Evolutionary conservation across 1,140 invertebrate species (phyloP).

Genomic region (Drosophila equinoxialis): DNA sequence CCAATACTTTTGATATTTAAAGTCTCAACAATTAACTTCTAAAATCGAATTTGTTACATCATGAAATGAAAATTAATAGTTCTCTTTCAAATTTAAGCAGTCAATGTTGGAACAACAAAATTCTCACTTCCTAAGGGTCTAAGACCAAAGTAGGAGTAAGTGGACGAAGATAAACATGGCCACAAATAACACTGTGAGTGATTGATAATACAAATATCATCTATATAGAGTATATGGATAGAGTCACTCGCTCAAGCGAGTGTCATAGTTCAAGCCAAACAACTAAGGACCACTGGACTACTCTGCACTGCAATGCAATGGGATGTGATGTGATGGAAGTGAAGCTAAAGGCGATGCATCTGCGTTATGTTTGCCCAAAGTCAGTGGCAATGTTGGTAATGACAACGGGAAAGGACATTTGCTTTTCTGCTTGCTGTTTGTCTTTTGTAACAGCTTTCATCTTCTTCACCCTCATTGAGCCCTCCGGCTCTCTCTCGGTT

Average conservation of each 20-base stretch:
- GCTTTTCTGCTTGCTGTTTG: neutral
- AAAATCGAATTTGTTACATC: too few species aligned
- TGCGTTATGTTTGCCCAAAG: constrained; percentile 7
- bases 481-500: neutral
- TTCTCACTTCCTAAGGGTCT: too few species aligned
- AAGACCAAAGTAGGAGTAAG: neutral
- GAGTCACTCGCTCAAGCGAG: neutral
- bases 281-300: constrained; percentile 13
- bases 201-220: constrained; percentile 10
- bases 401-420: constrained; percentile 9
- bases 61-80: too few species aligned
- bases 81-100: too few species aligned
- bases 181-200: neutral
- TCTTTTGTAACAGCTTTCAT: neutral
- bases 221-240: neutral
- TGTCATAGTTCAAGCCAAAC: constrained; percentile 42
- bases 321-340: neutral
- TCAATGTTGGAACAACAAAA: too few species aligned
- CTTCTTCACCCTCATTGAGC: neutral
- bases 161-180: neutral
- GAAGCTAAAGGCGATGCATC: neutral
- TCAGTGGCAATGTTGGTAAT: neutral
- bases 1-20: too few species aligned
- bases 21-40: too few species aligned
- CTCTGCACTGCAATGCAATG: neutral